Percentiles rank a stretch among this genome's conserved stretches.
Conservation (phyloP, 2,888 invertebrate genomes). For the Oxycera nigricornis region DNA sequence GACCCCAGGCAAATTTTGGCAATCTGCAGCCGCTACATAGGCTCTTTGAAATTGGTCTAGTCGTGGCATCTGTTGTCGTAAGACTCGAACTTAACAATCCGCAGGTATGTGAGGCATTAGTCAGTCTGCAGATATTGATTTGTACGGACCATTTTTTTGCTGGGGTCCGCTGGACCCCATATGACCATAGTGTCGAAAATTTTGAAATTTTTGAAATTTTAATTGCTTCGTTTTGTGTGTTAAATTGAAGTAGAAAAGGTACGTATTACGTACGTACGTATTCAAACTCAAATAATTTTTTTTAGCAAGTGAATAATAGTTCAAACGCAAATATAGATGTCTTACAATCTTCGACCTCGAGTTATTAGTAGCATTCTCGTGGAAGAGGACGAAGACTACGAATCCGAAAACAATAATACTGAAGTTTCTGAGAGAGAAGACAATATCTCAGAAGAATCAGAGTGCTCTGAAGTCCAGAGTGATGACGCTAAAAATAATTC, state of each 20-base stretch:
- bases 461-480: neutral
- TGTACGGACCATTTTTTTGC: neutral
- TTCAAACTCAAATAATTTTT: neutral
- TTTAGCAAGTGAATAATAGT: neutral
- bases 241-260: slow-evolving; percentile 1
- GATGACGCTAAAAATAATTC: neutral
- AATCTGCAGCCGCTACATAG: neutral
- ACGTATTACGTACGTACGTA: neutral
- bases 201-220: neutral
- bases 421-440: slow-evolving; percentile 2
- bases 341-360: neutral
- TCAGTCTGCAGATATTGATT: neutral
- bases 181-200: neutral
- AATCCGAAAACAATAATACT: neutral
- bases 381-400: neutral
- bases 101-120: neutral
- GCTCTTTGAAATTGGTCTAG: neutral
- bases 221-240: neutral
- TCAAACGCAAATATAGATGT: neutral
- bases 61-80: slow-evolving; percentile 2
- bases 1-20: neutral
- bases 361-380: neutral
- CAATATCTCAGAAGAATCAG: neutral
- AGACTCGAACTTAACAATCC: neutral
- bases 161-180: neutral